These are phyloP conservation scores for Tympanuchus pallidicinctus DNA, from an alignment of 2,113 vertebrate species.

Conservation along the genomic window DNA sequence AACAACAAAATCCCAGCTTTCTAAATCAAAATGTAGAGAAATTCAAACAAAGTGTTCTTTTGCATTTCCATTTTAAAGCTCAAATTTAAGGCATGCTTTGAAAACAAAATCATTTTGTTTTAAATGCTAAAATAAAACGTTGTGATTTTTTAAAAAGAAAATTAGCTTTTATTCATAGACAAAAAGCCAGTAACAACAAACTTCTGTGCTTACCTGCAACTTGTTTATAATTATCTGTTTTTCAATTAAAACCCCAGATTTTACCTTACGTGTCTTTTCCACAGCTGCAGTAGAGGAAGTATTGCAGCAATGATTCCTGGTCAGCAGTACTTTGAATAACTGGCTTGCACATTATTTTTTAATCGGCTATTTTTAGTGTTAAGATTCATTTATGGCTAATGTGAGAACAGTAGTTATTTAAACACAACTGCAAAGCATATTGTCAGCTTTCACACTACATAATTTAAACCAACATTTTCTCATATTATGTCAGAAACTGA, in stretches of 20 bases:
- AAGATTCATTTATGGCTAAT: constrained; percentile 4
- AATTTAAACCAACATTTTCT: constrained; percentile 26
- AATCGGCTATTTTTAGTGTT: constrained; percentile 1
- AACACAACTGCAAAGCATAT: constrained; percentile 50
- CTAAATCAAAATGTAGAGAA: not conserved
- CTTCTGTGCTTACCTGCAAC: not conserved
- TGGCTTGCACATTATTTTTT: constrained; percentile 7
- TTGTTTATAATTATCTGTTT: not conserved
- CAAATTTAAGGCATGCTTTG: not conserved
- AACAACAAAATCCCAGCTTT: not conserved
- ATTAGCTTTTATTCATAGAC: not conserved
- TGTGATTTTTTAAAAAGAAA: not conserved
- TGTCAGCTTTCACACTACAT: constrained; percentile 51
- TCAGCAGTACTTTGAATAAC: not conserved
- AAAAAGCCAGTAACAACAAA: not conserved
- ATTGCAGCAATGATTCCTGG: not conserved
- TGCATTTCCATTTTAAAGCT: not conserved
- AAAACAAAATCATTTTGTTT: not conserved
- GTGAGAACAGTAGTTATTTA: constrained; percentile 43
- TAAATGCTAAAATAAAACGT: not conserved
- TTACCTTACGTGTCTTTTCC: not conserved
- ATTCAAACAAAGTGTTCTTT: not conserved
- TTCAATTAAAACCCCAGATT: not conserved
- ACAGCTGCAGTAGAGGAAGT: not conserved
- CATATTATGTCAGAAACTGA: not conserved